phyloP scores from a whole-genome alignment of 2,113 vertebrate genomes.

The Rhinichthys klamathensis region DNA sequence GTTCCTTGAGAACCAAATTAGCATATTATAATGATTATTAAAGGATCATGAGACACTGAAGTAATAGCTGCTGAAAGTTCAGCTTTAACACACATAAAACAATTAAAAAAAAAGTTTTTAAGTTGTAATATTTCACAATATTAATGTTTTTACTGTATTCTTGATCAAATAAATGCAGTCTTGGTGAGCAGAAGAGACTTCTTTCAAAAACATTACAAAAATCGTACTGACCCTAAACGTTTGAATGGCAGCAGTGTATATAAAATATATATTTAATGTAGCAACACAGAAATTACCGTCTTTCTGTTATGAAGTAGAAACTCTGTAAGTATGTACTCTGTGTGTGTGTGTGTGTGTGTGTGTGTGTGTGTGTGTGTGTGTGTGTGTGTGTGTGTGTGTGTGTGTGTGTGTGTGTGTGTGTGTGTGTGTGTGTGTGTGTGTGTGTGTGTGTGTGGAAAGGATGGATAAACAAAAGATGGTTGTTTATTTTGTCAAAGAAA shows the following conservation, averaged over 20 bases:
- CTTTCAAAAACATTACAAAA: too few species aligned
- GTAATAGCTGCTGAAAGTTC: neutral
- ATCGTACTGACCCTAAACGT: neutral
- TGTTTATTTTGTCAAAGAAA: neutral
- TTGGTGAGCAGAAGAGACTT: too few species aligned
- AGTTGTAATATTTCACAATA: neutral
- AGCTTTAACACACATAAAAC: neutral
- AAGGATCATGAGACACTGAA: neutral
- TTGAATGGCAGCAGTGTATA: neutral
- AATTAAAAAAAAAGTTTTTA: too few species aligned
- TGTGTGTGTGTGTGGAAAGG: neutral
- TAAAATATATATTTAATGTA: neutral
- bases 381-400: neutral
- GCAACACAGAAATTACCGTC: neutral
- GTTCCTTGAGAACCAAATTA: neutral
- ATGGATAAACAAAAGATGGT: neutral
- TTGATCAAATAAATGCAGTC: neutral
- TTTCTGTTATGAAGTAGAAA: neutral
- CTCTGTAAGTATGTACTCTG: neutral
- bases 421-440: neutral
- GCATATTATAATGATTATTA: neutral
- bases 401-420: neutral
- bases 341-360: neutral
- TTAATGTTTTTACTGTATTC: neutral
- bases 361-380: neutral